Base-by-base conservation (phyloP, 1,140 invertebrate species). In the Heterodera schachtii region DNA sequence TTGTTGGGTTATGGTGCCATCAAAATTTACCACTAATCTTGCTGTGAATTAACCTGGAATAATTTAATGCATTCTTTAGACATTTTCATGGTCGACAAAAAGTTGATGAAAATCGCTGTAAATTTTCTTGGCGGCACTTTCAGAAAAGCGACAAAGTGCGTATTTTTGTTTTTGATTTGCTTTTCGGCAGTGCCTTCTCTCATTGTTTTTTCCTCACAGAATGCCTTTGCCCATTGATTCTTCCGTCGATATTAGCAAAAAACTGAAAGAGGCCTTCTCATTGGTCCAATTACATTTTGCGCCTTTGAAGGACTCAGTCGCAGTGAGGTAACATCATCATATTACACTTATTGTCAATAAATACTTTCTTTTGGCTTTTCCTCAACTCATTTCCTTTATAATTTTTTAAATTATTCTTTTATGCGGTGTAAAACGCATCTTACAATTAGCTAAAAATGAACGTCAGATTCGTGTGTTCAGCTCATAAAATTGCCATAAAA, bases 181-280 rank as follows among this genome's bases (percentile, higher is more conserved):
- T 11, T 52, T 11, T 52, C 49, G 11, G 11, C 11, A 52, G 49
- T 52, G 6, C 11, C 11, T 52, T 52, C 11, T 52, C 49, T 11
- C 49, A 8, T 11, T 2, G 6, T 52, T 52, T 52, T 6, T 11
- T 44, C 64, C 64, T 71, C 73, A 7, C 64, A 71, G 78, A 44
- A 79, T 57, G 49, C 79, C 79, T 31, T n/a, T 80, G 57, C 44
- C 69, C 49, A 80, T 80, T 70, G 75, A 80, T 49, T 73, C 79
- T 66, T 64, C 70, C 60, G 52, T 57, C 52, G 69, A 80, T 43
- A 46, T 73, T 11, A 60, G 46, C 11, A 79, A 80, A 80, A 79
- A 80, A 66, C 44, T 80, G 70, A 31, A 73, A 13, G 75, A 80
- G 43, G 78, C 79, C 46, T 80, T 73, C 44, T 64, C 70, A 31